Evolutionary conservation across 37 sponge, comb jelly and placozoan genomes (phyloP).

Genomic region (Halisarca cf. caerulea): DNA sequence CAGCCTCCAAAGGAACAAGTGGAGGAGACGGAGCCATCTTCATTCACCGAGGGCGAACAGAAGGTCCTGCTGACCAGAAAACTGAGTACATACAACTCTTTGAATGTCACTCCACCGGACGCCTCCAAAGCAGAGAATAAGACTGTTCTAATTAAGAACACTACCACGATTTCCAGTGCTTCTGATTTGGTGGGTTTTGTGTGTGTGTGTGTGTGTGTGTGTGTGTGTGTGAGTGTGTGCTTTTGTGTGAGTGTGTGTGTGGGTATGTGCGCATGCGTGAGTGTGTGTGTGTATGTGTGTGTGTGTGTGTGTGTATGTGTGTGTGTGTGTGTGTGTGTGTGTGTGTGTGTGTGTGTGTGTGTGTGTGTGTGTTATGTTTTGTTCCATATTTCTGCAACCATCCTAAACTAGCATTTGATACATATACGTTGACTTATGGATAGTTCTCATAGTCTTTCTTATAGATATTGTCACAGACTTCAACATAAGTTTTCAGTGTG

Average conservation of each 20-base stretch:
- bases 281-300: slow-evolving; percentile 30
- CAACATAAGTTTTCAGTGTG: not conserved
- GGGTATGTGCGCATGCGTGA: slow-evolving; percentile 6
- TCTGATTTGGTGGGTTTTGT: not conserved
- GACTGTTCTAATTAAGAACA: not conserved
- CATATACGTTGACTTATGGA: too few species aligned
- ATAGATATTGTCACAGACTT: too few species aligned
- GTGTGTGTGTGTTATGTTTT: slow-evolving; percentile 20
- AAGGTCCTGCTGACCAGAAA: not conserved
- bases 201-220: not conserved
- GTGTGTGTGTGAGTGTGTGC: not conserved
- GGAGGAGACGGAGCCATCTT: not conserved
- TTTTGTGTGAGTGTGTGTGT: not conserved
- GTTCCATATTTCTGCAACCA: too few species aligned
- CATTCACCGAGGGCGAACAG: not conserved
- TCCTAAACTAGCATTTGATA: too few species aligned
- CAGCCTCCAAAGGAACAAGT: not conserved
- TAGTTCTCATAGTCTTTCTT: too few species aligned
- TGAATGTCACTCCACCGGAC: not conserved
- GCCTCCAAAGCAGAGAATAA: not conserved
- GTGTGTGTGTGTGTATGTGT: slow-evolving; percentile 15
- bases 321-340: slow-evolving; percentile 6
- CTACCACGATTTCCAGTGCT: not conserved
- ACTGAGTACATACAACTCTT: not conserved
- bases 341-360: not conserved